phyloP scores from a whole-genome alignment of 2,888 invertebrate species.

The Spodoptera exigua region DNA sequence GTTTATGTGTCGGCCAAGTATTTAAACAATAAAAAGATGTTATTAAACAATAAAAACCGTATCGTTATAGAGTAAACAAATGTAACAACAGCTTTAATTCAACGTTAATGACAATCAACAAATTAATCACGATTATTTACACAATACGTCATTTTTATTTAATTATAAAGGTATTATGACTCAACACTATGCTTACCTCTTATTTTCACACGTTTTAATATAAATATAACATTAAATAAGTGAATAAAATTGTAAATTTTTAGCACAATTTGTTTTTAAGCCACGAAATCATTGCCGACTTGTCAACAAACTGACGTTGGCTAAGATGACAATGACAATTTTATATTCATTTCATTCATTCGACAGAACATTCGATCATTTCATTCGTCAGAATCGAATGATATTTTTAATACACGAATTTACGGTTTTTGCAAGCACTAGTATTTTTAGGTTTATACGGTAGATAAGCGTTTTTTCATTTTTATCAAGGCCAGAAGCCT shows the following conservation, averaged over 20 bases:
- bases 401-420: not conserved
- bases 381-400: too few species aligned
- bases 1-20: not conserved
- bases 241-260: constrained; percentile 31
- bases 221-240: constrained; percentile 29
- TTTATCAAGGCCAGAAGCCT: too few species aligned
- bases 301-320: constrained; percentile 55
- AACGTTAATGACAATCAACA: constrained; percentile 3
- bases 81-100: constrained; percentile 4
- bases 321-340: constrained; percentile 42
- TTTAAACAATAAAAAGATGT: not conserved
- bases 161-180: not conserved
- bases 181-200: constrained; percentile 35
- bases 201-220: constrained; percentile 11
- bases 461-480: too few species aligned
- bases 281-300: constrained; percentile 74
- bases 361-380: too few species aligned
- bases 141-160: too few species aligned
- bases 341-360: too few species aligned
- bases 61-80: constrained; percentile 1
- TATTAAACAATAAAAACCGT: constrained; percentile 14
- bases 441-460: not conserved
- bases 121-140: not conserved
- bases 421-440: not conserved
- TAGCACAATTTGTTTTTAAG: constrained; percentile 59